Evolutionary conservation across 2,888 invertebrate species (phyloP), one percentile per base, ranked within the genome.

Genomic region (Latrodectus hesperus): DNA sequence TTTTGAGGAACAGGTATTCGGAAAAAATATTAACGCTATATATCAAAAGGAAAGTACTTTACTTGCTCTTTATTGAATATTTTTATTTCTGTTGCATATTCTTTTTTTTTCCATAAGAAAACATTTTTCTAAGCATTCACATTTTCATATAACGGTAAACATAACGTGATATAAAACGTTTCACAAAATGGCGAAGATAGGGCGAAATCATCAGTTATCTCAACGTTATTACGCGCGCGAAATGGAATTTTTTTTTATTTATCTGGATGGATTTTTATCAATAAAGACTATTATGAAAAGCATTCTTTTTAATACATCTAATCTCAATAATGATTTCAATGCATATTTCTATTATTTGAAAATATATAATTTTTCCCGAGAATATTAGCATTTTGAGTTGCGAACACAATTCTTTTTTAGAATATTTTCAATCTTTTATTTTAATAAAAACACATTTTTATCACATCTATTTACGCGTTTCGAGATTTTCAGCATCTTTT

Each of bases 1-100:
- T 51, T 38, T 73, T 8, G 70, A 55, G 14, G 60, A 76, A 38
- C 71, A 76, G 71, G 79, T 75, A 65, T 75, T 38, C 22, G 52
- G 60, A 85, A 73, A 70, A 80, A 80, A 75, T 79, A 85, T 74
- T 71, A 80, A 70, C 52, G 64, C 51, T 64, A 68, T 80, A 80
- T 79, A 79, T 85, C 79, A 85, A 75, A 79, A 38, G 52, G 60
- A n/a, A 84, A 85, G 49, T 53, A 68, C 79, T 85, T 85, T 64
- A 70, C 38, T 72, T 64, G 55, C 51, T 11, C 73, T 84, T 85
- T 80, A 85, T 85, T 85, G 85, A 85, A 85, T 85, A 80, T 79
- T 72, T 79, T 74, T 84, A 49, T 80, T 72, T 55, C 74, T 75
- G n/a, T 55, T 55, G 51, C 14, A 52, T 26, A 53, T 10, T 60